Evolutionary conservation across 2,888 invertebrate genomes (phyloP).

Genomic region (Steromphala cineraria): DNA sequence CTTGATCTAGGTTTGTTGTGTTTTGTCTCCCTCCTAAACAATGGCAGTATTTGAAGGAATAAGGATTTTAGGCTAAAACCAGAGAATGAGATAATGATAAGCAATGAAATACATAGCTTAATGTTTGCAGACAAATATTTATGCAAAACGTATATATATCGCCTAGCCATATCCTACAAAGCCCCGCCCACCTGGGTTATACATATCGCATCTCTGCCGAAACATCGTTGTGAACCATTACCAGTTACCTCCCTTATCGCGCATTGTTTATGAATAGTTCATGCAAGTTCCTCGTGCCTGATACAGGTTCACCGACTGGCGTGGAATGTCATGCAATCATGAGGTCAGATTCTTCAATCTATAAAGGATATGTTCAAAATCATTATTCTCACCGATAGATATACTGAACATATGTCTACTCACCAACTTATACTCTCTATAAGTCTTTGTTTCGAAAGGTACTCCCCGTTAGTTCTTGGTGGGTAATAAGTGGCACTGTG

Average conservation of each 20-base stretch:
- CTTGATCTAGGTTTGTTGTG: no score
- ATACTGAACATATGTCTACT: not conserved
- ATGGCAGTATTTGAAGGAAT: no score
- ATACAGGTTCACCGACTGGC: not conserved
- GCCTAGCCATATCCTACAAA: not conserved
- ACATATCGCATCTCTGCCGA: no score
- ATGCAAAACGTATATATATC: no score
- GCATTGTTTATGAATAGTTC: not conserved
- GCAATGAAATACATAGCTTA: no score
- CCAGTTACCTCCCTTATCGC: not conserved
- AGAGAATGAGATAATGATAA: no score
- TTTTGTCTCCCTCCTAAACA: no score
- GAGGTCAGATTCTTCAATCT: no score
- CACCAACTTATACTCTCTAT: not conserved
- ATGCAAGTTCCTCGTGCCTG: not conserved
- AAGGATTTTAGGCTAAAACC: no score
- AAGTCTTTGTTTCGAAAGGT: not conserved
- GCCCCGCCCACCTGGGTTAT: not conserved
- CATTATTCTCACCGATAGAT: not conserved
- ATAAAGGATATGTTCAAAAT: no score
- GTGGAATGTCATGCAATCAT: not conserved
- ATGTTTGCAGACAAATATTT: no score
- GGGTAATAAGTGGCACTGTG: not conserved
- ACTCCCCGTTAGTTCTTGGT: not conserved
- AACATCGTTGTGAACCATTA: no score